phyloP scores from a whole-genome alignment of 2,797 vertebrate species.

The Paramormyrops hopkinsi region DNA sequence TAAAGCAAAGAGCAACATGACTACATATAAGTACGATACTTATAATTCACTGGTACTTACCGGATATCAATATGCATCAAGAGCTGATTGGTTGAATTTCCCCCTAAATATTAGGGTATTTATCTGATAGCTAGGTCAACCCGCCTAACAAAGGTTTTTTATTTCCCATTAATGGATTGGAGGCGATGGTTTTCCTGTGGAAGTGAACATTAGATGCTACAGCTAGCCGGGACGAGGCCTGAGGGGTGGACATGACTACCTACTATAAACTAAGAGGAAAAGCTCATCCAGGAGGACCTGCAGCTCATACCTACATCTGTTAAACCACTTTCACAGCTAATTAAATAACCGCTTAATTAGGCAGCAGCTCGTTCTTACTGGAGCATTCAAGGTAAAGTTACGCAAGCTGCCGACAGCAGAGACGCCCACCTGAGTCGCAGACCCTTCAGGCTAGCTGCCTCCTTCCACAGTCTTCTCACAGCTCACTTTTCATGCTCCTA shows the following conservation, averaged over 20 bases:
- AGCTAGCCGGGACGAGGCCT: not conserved
- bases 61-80: not conserved
- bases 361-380: not conserved
- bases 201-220: not conserved
- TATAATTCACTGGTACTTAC: not conserved
- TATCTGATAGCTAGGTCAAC: not conserved
- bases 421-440: not conserved
- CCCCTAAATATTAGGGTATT: not conserved
- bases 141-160: not conserved
- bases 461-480: not conserved
- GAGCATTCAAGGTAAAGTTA: slow-evolving; percentile 12
- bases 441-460: not conserved
- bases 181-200: not conserved
- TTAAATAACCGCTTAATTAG: not conserved
- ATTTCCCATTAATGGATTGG: not conserved
- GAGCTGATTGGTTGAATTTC: not conserved
- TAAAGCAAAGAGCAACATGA: not conserved
- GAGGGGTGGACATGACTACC: not conserved
- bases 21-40: not conserved
- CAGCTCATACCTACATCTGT: not conserved
- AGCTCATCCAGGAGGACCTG: not conserved
- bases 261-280: not conserved
- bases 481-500: not conserved
- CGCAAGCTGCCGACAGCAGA: not conserved
- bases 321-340: not conserved